A percentile compares a stretch with the other conserved stretches of the same genome.
These are phyloP conservation scores for Mesocentrotus franciscanus DNA, from an alignment of 53 echinoderm and acorn worm species.

Conservation along the genomic window DNA sequence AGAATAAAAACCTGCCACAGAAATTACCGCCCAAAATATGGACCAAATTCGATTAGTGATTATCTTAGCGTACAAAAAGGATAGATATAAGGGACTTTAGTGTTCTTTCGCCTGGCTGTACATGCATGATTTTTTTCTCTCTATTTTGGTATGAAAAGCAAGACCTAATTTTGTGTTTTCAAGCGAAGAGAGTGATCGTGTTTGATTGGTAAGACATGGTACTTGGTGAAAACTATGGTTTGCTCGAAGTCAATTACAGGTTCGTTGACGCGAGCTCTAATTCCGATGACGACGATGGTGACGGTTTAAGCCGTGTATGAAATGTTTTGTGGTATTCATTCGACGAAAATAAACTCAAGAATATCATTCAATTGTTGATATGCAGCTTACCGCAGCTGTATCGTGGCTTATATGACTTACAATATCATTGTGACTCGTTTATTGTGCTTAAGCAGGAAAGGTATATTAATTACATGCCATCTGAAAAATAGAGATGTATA, in stretches of 20 bases:
- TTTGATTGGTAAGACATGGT: slow-evolving; percentile 7
- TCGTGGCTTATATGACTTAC: not conserved
- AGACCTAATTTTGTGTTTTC: slow-evolving; percentile 65
- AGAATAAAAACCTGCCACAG: slow-evolving; percentile 55
- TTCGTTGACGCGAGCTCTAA: slow-evolving; percentile 35
- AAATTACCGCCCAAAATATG: slow-evolving; percentile 60
- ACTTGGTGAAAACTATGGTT: slow-evolving; percentile 22
- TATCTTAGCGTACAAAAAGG: slow-evolving; percentile 48
- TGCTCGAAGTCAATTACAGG: slow-evolving; percentile 45
- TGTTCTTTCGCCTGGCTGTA: slow-evolving; percentile 23
- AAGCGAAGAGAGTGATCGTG: slow-evolving; percentile 17
- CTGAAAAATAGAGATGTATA: no score
- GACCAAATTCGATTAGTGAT: slow-evolving; percentile 61
- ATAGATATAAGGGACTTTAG: not conserved
- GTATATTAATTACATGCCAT: no score
- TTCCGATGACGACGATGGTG: slow-evolving; percentile 26
- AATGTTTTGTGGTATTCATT: not conserved
- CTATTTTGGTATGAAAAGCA: slow-evolving; percentile 10
- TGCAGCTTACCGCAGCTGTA: slow-evolving; percentile 28
- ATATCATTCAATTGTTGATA: slow-evolving; percentile 36
- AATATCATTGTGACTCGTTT: not conserved
- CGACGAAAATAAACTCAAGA: not conserved
- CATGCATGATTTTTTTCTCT: slow-evolving; percentile 7
- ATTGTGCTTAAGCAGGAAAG: not conserved
- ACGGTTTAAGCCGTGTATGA: not conserved